A percentile compares a stretch with the other conserved stretches of the same genome.
Conservation (phyloP, 2,113 vertebrate genomes). For the Alexandromys fortis region DNA sequence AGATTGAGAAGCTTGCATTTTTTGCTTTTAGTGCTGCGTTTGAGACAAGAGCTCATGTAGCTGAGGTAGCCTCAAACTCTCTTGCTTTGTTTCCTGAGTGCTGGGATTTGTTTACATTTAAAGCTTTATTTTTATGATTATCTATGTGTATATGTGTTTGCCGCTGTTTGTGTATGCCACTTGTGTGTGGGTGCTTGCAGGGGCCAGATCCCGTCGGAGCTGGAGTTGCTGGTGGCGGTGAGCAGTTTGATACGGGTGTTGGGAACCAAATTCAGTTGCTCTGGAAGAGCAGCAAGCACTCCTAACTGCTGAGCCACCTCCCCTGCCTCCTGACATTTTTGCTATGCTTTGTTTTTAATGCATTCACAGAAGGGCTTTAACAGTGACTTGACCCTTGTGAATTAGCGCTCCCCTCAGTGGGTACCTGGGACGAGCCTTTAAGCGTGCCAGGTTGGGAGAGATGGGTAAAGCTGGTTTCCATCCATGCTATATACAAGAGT, state of each 20-base stretch:
- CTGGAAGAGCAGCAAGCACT: neutral
- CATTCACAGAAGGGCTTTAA: neutral
- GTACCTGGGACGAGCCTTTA: neutral
- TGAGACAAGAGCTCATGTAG: neutral
- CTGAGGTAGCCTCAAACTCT: neutral
- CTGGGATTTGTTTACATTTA: neutral
- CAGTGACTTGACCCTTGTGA: neutral
- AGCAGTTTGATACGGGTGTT: neutral
- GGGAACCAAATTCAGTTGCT: neutral
- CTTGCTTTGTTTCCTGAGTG: neutral
- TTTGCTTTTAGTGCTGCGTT: neutral
- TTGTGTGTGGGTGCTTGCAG: neutral
- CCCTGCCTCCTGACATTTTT: too few species aligned
- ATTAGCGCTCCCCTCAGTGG: neutral
- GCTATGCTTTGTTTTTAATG: neutral
- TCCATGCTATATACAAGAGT: neutral
- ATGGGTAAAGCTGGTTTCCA: neutral
- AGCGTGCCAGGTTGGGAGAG: neutral
- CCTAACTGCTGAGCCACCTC: too few species aligned
- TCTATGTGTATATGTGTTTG: neutral
- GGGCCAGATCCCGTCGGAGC: neutral
- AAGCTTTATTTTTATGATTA: neutral
- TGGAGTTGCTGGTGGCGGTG: neutral
- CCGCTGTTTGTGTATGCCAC: neutral
- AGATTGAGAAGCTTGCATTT: neutral